phyloP scores from a whole-genome alignment of 2,888 invertebrate species.

The Platycheirus rosarum region DNA sequence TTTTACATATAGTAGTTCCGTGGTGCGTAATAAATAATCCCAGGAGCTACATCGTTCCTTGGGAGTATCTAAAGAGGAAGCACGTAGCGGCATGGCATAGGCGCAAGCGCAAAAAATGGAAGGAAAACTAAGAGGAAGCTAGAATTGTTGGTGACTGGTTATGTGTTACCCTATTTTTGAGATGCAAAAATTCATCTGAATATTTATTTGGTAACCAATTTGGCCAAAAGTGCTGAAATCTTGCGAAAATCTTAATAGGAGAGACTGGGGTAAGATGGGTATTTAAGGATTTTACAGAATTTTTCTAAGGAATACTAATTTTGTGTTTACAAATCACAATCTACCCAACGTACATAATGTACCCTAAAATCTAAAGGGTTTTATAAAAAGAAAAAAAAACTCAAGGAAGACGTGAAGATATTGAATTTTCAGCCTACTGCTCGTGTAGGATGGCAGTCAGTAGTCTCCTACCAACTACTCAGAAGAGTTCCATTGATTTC shows the following conservation, averaged over 20 bases:
- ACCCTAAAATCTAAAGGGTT: background rate
- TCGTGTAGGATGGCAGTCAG: conserved; percentile 53
- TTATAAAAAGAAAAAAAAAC: background rate
- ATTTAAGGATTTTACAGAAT: too few relatives aligned
- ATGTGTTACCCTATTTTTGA: background rate
- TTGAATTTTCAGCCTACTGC: conserved; percentile 34
- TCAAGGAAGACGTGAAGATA: conserved; percentile 34
- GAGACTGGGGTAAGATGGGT: background rate
- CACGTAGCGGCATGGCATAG: conserved; percentile 23
- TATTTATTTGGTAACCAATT: too few relatives aligned
- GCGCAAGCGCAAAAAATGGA: background rate
- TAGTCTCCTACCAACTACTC: conserved; percentile 36
- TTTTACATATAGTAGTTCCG: conserved; percentile 60
- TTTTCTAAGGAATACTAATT: too few relatives aligned
- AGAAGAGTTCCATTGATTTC: conserved; percentile 32
- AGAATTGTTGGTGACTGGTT: background rate
- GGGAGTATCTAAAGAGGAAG: conserved; percentile 29
- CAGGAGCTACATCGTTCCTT: conserved; percentile 37
- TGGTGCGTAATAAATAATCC: conserved; percentile 59
- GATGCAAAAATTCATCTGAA: too few relatives aligned
- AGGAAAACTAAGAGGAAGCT: background rate
- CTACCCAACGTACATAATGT: background rate
- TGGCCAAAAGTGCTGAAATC: too few relatives aligned
- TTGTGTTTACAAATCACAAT: background rate
- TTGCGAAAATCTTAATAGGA: background rate